Percentiles rank a stretch among this genome's conserved stretches.
Conservation (phyloP, 2,888 invertebrate genomes). For the Argyresthia albistria region DNA sequence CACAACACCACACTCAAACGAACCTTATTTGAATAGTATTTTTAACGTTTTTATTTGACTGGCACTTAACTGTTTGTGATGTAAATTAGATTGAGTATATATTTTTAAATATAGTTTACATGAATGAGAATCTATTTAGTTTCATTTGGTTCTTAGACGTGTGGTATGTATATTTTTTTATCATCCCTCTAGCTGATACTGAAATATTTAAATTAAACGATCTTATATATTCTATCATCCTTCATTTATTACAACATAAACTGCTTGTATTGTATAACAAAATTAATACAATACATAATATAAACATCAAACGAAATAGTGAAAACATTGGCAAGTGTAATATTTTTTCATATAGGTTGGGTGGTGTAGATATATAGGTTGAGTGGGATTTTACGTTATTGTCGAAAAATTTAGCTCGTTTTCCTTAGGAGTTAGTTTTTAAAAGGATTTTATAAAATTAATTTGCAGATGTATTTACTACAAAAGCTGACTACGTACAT, state of each 20-base stretch:
- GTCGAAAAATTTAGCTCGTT: slow-evolving; percentile 24
- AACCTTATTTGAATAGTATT: too few species aligned
- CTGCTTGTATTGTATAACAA: slow-evolving; percentile 17
- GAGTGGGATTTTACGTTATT: slow-evolving; percentile 42
- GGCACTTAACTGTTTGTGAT: too few species aligned
- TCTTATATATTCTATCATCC: neutral
- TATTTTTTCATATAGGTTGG: slow-evolving; percentile 18
- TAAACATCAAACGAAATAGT: slow-evolving; percentile 15
- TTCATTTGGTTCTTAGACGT: too few species aligned
- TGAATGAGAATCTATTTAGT: too few species aligned
- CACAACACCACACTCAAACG: too few species aligned
- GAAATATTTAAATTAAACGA: neutral
- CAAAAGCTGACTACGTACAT: slow-evolving; percentile 17
- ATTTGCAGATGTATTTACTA: slow-evolving; percentile 21
- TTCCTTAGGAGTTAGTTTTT: neutral
- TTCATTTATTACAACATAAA: slow-evolving; percentile 36
- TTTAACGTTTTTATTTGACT: too few species aligned
- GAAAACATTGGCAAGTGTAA: slow-evolving; percentile 31
- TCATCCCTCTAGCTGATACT: too few species aligned
- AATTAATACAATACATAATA: slow-evolving; percentile 14
- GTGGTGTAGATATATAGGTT: slow-evolving; percentile 15
- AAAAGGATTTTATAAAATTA: neutral
- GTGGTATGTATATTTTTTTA: too few species aligned
- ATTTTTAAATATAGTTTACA: too few species aligned
- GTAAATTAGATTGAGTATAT: too few species aligned